phyloP scores from a whole-genome alignment of 2,888 invertebrate species.

The Petrolisthes manimaculis region DNA sequence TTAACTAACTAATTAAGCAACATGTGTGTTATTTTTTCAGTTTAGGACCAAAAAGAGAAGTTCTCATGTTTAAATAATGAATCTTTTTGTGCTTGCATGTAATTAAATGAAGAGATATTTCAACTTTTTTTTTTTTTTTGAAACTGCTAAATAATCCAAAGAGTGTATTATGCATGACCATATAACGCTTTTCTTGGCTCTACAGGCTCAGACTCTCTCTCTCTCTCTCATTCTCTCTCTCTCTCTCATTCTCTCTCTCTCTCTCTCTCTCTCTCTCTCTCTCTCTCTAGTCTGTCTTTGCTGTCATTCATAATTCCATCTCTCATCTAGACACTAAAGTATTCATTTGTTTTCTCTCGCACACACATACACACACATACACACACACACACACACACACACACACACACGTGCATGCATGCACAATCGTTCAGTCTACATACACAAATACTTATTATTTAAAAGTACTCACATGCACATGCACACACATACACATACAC shows the following conservation, averaged over 20 bases:
- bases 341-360: too few relatives aligned
- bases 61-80: constrained; percentile 26
- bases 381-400: constrained; percentile 1
- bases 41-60: constrained; percentile 5
- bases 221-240: not conserved
- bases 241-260: not conserved
- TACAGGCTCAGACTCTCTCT: constrained; percentile 31
- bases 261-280: too few relatives aligned
- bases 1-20: constrained; percentile 2
- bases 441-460: not conserved
- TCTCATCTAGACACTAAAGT: too few relatives aligned
- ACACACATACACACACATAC: not conserved
- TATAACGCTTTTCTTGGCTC: constrained; percentile 41
- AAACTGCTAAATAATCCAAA: constrained; percentile 24
- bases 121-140: not conserved
- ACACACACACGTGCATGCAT: not conserved
- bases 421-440: not conserved
- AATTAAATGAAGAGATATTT: not conserved
- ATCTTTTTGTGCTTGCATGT: constrained; percentile 26
- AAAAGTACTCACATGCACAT: not conserved
- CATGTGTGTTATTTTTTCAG: constrained; percentile 2
- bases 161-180: constrained; percentile 30
- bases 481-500: constrained; percentile 14
- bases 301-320: too few relatives aligned
- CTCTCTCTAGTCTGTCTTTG: too few relatives aligned